These are phyloP conservation scores for Thera britannica DNA, from an alignment of 2,888 invertebrate genomes.

Conservation along the genomic window DNA sequence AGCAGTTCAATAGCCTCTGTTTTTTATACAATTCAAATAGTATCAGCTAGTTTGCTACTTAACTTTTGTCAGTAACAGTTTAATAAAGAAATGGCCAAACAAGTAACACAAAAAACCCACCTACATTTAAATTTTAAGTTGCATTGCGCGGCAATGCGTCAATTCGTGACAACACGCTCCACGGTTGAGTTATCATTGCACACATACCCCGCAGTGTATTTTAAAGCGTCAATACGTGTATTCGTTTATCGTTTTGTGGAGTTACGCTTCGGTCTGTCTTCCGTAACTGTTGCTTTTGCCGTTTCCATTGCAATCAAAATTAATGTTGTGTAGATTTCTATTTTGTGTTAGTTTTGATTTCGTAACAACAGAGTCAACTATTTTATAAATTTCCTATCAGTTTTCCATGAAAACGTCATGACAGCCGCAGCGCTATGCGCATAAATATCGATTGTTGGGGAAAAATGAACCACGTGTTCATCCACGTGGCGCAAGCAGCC, in stretches of 20 bases:
- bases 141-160: neutral
- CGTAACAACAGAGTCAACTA: neutral
- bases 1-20: too few relatives aligned
- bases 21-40: too few relatives aligned
- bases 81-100: neutral
- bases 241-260: neutral
- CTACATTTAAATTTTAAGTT: neutral
- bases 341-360: neutral
- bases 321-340: neutral
- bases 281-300: neutral
- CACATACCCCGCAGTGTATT: neutral
- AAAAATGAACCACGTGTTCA: conserved; percentile 22
- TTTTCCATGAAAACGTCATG: too few relatives aligned
- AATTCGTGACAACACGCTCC: neutral
- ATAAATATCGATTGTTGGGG: conserved; percentile 31
- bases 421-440: conserved; percentile 21
- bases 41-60: too few relatives aligned
- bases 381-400: neutral
- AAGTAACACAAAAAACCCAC: too few relatives aligned
- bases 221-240: neutral
- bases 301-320: neutral
- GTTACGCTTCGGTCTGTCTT: neutral
- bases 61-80: too few relatives aligned
- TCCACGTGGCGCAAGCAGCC: too few relatives aligned
- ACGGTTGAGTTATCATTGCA: too few relatives aligned